These are phyloP conservation scores for Stratiolaelaps scimitus DNA, from an alignment of 1,140 invertebrate genomes.

Conservation along the genomic window DNA sequence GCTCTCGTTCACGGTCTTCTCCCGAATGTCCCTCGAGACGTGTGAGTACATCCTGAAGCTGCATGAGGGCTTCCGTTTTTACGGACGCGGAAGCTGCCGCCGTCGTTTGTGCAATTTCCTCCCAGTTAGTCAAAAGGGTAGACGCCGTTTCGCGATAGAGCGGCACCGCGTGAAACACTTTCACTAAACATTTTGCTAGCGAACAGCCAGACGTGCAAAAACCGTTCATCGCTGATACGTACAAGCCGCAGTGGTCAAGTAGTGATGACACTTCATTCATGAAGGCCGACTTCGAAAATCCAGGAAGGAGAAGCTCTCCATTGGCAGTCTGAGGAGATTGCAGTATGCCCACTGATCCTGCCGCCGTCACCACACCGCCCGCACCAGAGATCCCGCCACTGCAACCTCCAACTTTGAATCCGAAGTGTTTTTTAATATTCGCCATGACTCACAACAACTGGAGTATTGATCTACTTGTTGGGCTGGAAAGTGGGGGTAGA, in stretches of 20 bases:
- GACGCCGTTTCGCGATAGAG: slow-evolving; percentile 17
- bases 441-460: neutral
- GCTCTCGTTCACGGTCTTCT: neutral
- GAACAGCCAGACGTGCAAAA: slow-evolving; percentile 22
- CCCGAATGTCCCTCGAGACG: slow-evolving; percentile 31
- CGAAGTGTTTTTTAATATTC: slow-evolving; percentile 18
- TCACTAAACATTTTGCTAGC: slow-evolving; percentile 15
- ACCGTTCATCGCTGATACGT: slow-evolving; percentile 20
- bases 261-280: slow-evolving; percentile 27
- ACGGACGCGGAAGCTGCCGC: slow-evolving; percentile 35
- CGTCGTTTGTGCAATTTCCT: slow-evolving; percentile 34
- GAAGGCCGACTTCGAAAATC: slow-evolving; percentile 26
- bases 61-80: slow-evolving; percentile 36
- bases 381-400: slow-evolving; percentile 5
- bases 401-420: slow-evolving; percentile 15
- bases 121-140: slow-evolving; percentile 30
- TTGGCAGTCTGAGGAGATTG: neutral
- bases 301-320: slow-evolving; percentile 7
- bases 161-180: slow-evolving; percentile 24
- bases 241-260: slow-evolving; percentile 13
- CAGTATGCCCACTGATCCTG: neutral
- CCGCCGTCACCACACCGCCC: neutral
- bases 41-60: slow-evolving; percentile 34
- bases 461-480: no score
- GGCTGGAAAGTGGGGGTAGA: no score